phyloP scores from a whole-genome alignment of 1,140 invertebrate genomes.

The Heterodera schachtii region DNA sequence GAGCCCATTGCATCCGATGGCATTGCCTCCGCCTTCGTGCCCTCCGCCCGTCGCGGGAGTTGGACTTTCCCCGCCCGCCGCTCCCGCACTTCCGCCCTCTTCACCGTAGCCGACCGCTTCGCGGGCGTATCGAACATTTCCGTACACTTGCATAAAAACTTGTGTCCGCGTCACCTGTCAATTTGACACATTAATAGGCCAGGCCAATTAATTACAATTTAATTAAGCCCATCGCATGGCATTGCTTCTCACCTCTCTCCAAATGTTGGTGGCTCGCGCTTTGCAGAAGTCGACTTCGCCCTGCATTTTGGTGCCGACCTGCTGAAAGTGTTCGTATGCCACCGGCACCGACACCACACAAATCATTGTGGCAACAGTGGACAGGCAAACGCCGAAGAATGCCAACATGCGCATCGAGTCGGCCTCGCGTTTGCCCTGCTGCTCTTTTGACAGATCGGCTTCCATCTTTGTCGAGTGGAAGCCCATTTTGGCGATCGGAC shows the following conservation, averaged over 20 bases:
- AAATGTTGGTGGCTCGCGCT: constrained; percentile 57
- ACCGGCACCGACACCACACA: constrained; percentile 58
- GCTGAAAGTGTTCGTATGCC: constrained; percentile 52
- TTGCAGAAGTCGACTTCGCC: constrained; percentile 62
- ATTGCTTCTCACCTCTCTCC: constrained; percentile 52
- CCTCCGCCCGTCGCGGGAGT: background rate
- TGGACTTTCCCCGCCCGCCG: background rate
- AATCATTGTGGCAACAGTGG: constrained; percentile 57
- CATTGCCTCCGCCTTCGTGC: background rate
- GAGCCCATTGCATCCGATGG: background rate
- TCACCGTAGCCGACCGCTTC: background rate
- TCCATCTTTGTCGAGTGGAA: constrained; percentile 9
- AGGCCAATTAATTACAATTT: background rate
- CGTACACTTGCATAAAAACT: constrained; percentile 27
- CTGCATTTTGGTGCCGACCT: constrained; percentile 61
- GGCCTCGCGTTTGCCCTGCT: constrained; percentile 27
- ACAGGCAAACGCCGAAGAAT: constrained; percentile 56
- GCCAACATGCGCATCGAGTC: constrained; percentile 50
- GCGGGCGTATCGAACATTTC: background rate
- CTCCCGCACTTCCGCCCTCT: background rate
- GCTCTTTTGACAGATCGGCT: constrained; percentile 37
- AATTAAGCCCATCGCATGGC: background rate
- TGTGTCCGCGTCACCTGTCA: constrained; percentile 43
- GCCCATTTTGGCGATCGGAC: background rate
- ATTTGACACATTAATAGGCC: background rate